These are phyloP conservation scores for Acanthosepion pharaonis DNA, from an alignment of 2,888 invertebrate species.

Conservation along the genomic window DNA sequence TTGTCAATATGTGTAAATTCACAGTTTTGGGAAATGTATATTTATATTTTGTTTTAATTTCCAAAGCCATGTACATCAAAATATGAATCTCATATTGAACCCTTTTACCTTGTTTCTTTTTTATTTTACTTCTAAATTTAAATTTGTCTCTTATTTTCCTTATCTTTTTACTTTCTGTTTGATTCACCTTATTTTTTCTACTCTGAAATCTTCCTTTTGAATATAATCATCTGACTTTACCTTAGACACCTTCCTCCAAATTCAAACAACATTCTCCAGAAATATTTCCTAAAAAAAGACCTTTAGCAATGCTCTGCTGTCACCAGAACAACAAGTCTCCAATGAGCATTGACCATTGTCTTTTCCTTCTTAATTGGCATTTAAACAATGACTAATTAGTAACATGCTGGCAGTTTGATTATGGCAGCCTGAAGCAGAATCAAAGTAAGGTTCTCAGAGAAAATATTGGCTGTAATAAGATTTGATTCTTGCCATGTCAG, in stretches of 20 bases:
- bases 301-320: not conserved
- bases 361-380: not conserved
- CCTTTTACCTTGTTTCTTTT: too few species aligned
- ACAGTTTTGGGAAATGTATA: too few species aligned
- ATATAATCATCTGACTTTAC: not conserved
- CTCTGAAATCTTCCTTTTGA: not conserved
- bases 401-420: not conserved
- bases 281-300: slow-evolving; percentile 3
- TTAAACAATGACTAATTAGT: not conserved
- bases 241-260: not conserved
- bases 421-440: not conserved
- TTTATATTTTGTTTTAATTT: too few species aligned
- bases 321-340: not conserved
- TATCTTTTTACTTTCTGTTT: too few species aligned
- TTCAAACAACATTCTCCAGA: not conserved
- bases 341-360: not conserved
- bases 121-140: too few species aligned
- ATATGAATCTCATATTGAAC: too few species aligned
- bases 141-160: too few species aligned
- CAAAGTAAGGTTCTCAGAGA: not conserved
- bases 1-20: too few species aligned
- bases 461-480: not conserved
- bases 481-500: not conserved
- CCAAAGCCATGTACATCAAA: too few species aligned
- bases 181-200: too few species aligned